Conservation (phyloP, 2,113 vertebrate species). For the Dermatemys mawii region DNA sequence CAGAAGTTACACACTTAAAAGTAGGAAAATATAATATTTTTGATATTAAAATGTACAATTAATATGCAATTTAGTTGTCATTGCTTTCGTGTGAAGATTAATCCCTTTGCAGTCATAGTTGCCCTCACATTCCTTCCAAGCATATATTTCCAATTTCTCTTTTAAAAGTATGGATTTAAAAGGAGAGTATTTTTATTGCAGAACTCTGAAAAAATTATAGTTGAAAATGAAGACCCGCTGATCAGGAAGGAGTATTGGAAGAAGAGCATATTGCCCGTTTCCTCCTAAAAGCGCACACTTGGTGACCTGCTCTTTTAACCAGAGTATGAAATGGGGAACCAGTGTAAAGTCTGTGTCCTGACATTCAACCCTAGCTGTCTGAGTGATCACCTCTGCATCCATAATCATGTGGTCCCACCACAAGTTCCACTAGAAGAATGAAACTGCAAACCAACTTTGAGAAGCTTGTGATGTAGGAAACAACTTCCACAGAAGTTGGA, state of each 20-base stretch:
- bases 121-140: not conserved
- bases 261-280: not conserved
- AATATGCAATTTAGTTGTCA: not conserved
- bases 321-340: not conserved
- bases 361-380: not conserved
- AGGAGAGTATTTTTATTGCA: not conserved
- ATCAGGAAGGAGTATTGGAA: not conserved
- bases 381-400: not conserved
- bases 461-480: not conserved
- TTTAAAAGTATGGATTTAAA: not conserved
- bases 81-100: not conserved
- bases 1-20: not conserved
- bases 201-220: not conserved
- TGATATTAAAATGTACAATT: not conserved
- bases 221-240: not conserved
- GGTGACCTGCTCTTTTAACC: not conserved
- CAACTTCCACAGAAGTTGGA: not conserved
- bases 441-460: not conserved
- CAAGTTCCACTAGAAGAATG: not conserved
- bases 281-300: not conserved
- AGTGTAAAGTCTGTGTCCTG: no score
- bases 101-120: not conserved
- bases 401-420: not conserved
- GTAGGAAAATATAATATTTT: not conserved
- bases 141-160: not conserved